Percentiles rank a stretch among this genome's conserved stretches.
Evolutionary conservation across 2,888 invertebrate species (phyloP).

Genomic region (Amitus sp.): DNA sequence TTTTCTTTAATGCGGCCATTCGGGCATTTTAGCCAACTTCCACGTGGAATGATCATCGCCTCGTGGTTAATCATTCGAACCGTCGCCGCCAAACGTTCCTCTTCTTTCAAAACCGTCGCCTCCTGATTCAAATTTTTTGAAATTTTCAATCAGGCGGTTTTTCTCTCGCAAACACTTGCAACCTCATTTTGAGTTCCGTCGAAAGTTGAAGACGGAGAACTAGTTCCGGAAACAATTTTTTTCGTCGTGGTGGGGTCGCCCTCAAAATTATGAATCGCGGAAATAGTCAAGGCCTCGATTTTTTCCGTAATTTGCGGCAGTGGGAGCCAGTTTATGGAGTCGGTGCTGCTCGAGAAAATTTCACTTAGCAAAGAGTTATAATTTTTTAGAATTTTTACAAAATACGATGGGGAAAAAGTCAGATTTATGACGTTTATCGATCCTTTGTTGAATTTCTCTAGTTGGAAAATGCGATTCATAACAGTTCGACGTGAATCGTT

Average conservation of each 20-base stretch:
- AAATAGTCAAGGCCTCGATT: conserved; percentile 63
- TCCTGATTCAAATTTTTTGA: not conserved
- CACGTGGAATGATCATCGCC: conserved; percentile 81
- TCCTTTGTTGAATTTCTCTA: too few relatives aligned
- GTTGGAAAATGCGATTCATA: too few relatives aligned
- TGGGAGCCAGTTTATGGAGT: conserved; percentile 77
- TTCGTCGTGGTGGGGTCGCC: conserved; percentile 55
- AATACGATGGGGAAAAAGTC: too few relatives aligned
- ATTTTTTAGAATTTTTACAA: too few relatives aligned
- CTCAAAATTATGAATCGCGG: conserved; percentile 67
- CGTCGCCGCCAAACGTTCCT: conserved; percentile 79
- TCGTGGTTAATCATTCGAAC: conserved; percentile 79
- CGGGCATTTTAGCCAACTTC: conserved; percentile 78
- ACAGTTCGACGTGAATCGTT: too few relatives aligned
- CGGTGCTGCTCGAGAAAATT: conserved; percentile 65
- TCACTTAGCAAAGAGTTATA: too few relatives aligned
- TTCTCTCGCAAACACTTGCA: conserved; percentile 50
- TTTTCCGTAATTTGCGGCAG: conserved; percentile 68
- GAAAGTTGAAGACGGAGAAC: conserved; percentile 68
- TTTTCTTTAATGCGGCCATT: conserved; percentile 79
- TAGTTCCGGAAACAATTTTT: conserved; percentile 64
- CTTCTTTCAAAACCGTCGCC: conserved; percentile 74
- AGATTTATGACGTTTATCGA: too few relatives aligned
- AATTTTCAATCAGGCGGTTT: conserved; percentile 33
- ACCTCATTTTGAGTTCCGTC: too few relatives aligned